Base-by-base conservation (phyloP, 2,888 invertebrate species). In the Sesamia inferens region DNA sequence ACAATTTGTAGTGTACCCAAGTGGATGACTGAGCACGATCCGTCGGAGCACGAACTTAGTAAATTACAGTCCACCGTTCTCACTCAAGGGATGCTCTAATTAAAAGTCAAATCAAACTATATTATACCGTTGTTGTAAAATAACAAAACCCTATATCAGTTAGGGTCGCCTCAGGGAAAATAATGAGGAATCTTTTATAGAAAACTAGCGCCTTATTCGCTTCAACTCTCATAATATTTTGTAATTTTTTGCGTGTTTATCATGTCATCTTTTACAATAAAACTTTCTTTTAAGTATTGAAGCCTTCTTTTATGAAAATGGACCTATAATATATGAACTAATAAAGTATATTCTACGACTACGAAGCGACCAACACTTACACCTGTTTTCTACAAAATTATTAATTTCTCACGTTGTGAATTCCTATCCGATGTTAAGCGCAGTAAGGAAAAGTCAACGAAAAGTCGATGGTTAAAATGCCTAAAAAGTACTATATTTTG, bases 101-200 rank as follows among this genome's bases (percentile, higher is more conserved):
- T 90, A 90, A 89, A 89, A 86, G 84, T 86, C 82, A 87, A 90
- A 89, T 89, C 85, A 84, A 88, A 87, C 79, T 87, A 85, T 85
- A 85, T 85, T 86, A 82, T 76, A 83, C 71, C 64, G 61, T 67
- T 71, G 70, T 71, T 80, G 76, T 80, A 77, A 82, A 84, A 83
- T 81, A 77, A 74, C 57, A 75, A 78, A 79, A 83, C 64, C 58
- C 65, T 65, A 69, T 73, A 80, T 66, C 79, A 58, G 75, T 64
- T 75, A 82, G 70, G 79, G 82, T 22, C 58, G 62, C 48, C 42
- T 69, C 68, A 58, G 16, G 13, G 57, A 48, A 81, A 77, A 67
- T 77, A 78, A 76, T 72, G 71, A 74, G 55, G 68, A 68, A 31
- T 73, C 57, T 47, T 58, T 74, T 63, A 58, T 55, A n/a, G 64